phyloP scores from a whole-genome alignment of 2,888 invertebrate species.

The Ormia ochracea region DNA sequence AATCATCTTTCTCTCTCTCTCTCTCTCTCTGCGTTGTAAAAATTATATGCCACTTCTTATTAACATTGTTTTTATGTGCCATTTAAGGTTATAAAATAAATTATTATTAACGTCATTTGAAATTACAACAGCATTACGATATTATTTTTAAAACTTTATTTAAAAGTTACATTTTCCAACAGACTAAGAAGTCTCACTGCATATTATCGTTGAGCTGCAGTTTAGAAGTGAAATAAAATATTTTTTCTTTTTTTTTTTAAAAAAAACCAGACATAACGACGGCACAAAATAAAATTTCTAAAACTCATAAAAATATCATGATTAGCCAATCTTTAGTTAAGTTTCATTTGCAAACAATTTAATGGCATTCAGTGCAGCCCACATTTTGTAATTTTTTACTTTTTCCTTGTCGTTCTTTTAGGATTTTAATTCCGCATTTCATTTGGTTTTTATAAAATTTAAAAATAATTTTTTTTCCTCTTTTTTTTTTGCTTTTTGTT shows the following conservation, averaged over 20 bases:
- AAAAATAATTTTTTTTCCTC: no score
- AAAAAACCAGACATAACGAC: slow-evolving; percentile 56
- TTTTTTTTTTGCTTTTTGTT: no score
- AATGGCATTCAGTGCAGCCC: slow-evolving; percentile 32
- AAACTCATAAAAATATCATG: slow-evolving; percentile 18
- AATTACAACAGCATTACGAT: slow-evolving; percentile 60
- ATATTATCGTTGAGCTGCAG: neutral
- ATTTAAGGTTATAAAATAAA: slow-evolving; percentile 75
- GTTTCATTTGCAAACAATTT: slow-evolving; percentile 29
- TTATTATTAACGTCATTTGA: slow-evolving; percentile 75
- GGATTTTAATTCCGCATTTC: slow-evolving; percentile 31
- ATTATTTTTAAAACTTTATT: slow-evolving; percentile 42
- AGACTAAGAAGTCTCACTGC: neutral
- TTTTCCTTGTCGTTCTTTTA: slow-evolving; percentile 39
- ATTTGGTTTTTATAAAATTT: neutral
- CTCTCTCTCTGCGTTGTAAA: no score
- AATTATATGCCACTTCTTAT: slow-evolving; percentile 59
- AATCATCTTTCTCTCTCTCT: slow-evolving; percentile 15
- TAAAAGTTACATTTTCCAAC: slow-evolving; percentile 27
- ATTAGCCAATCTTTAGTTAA: slow-evolving; percentile 25
- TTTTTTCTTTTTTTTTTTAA: neutral
- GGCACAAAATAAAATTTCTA: slow-evolving; percentile 27
- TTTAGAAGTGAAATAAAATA: no score
- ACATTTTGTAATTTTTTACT: slow-evolving; percentile 34
- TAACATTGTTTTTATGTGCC: slow-evolving; percentile 71